Evolutionary conservation across 2,888 invertebrate species (phyloP), one percentile per base, ranked within the genome.

Genomic region (Acholoe squamosa): DNA sequence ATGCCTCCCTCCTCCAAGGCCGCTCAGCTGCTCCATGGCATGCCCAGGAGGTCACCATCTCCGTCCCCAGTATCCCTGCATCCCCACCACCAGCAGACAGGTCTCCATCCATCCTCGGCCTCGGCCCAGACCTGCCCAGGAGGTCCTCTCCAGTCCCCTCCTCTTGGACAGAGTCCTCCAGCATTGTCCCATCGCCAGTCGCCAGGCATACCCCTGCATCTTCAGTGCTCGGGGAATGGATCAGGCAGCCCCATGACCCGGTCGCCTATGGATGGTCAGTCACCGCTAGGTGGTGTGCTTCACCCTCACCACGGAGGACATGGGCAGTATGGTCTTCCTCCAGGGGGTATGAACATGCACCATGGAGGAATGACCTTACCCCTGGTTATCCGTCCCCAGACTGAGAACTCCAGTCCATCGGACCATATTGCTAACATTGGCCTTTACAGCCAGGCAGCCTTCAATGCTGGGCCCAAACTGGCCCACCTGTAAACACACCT

Each of bases 141-240:
- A 51, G 54, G 84, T 7, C 89, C 31, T 19, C 52, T 84, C 31
- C 90, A 90, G 84, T 80, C 80, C 14, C 90, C 90, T 0, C 90
- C 90, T 16, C 56, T 90, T 31, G 90, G 90, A 0, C 90, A 84
- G 34, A 80, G 80, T 34, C 90, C 90, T 77, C 90, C 90, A 31
- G 90, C 43, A 0, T 31, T 89, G 12, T 76, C 89, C 34, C 71
- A 89, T 25, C 19, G 89, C 51, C 71, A 89, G 22, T 80, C 80
- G 3, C 80, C 80, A 19, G 16, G n/a, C 52, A 12, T 31, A 5
- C 33, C 16, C 52, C 25, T 19, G 54, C 43, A 43, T 43, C 43
- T 43, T 43, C 52, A 54, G 25, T 52, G 54, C 86, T 12, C 52
- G 0, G 54, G 43, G 10, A 22, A 22, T 25, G 86, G 54, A 28